phyloP scores from a whole-genome alignment of 2,888 invertebrate species.

The Laspeyria flexula region DNA sequence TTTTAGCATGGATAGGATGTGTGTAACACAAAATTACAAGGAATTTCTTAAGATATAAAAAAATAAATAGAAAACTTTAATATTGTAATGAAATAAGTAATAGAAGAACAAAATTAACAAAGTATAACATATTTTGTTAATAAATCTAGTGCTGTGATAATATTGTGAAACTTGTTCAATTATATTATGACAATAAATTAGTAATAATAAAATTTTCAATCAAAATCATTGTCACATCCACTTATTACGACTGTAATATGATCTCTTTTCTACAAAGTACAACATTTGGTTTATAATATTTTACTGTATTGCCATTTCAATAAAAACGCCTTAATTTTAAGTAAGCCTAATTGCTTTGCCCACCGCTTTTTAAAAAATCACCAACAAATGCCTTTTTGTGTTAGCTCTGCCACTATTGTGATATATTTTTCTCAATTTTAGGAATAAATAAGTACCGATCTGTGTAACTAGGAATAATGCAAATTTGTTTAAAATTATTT shows the following conservation, averaged over 20 bases:
- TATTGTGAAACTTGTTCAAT: slow-evolving; percentile 32
- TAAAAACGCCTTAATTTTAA: slow-evolving; percentile 36
- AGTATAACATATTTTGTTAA: slow-evolving; percentile 18
- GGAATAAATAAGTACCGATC: background rate
- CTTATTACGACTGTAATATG: slow-evolving; percentile 10
- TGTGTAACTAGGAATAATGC: slow-evolving; percentile 7
- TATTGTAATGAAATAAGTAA: slow-evolving; percentile 34
- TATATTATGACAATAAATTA: slow-evolving; percentile 43
- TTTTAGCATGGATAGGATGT: too few species aligned
- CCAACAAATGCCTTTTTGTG: slow-evolving; percentile 19
- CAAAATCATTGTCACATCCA: slow-evolving; percentile 4
- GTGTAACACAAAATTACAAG: slow-evolving; percentile 25
- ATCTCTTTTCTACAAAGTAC: slow-evolving; percentile 36
- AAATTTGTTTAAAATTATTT: slow-evolving; percentile 13
- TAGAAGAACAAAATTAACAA: slow-evolving; percentile 13
- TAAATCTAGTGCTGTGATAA: slow-evolving; percentile 46
- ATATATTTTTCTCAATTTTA: slow-evolving; percentile 33
- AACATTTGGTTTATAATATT: slow-evolving; percentile 20
- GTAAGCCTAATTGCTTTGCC: slow-evolving; percentile 41
- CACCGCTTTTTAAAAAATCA: slow-evolving; percentile 42
- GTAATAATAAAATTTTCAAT: slow-evolving; percentile 14
- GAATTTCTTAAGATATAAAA: background rate
- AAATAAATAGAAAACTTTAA: slow-evolving; percentile 15
- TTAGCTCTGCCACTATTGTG: slow-evolving; percentile 45
- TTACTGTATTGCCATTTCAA: slow-evolving; percentile 19